Evolutionary conservation across 2,888 invertebrate genomes (phyloP), one percentile per base, ranked within the genome.

Genomic region (Notodonta dromedarius): DNA sequence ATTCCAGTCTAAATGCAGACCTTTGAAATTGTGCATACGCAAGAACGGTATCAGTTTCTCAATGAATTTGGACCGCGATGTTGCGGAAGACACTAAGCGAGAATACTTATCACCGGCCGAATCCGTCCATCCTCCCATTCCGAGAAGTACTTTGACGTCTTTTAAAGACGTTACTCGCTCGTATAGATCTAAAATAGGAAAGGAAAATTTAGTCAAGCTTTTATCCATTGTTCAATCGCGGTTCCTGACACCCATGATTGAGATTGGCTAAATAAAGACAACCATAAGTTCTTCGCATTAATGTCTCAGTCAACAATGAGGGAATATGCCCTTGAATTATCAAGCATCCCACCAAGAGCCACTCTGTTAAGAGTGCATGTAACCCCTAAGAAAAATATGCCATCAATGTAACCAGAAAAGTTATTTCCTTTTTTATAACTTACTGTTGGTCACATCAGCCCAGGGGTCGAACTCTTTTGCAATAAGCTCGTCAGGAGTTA

Each of bases 111-210:
- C 97, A 0, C 97, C 97, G 0, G 96, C 95, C 0, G 98, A 98
- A 86, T 98, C 98, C 0, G 98, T 98, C 98, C 98, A 99, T 0
- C 99, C 99, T n/a, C 99, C 99, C 59, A 99, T 86, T 1, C 97
- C 98, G 42, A 99, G 88, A 7, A 98, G 85, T 0, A 97, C 96
- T 70, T 95, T 94, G 0, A 95, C 91, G 56, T 95, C 95, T 61
- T 94, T 94, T 14, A 97, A 88, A 0, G 96, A 94, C 0, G 97
- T 96, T 2, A 97, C 95, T 68, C 98, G 94, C 74, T 96, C 95
- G 82, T 98, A 98, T 57, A 97, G 94, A 85, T 96, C 97, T 97
- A 86, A n/a, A 78, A 78, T 74, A 52, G 39, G 61, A 51, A 55
- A 39, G 2, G 40, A 24, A 11, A 50, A 11, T 9, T 42, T 3